Conservation (phyloP, 2,113 vertebrate species). For the Calyptommatus sinebrachiatus region DNA sequence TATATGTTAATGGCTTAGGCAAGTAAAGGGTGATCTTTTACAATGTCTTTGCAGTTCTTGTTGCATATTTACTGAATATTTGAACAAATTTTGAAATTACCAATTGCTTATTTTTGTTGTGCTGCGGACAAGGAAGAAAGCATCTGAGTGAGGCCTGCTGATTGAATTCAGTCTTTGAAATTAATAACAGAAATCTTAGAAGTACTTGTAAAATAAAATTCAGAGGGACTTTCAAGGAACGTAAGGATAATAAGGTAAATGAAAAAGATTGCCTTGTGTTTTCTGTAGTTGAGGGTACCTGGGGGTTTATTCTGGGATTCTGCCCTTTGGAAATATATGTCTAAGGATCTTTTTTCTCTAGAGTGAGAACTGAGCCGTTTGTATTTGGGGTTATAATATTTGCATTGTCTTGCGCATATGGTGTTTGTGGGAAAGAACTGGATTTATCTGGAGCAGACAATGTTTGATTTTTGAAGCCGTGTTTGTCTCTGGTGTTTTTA, state of each 20-base stretch:
- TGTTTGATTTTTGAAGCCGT: slow-evolving; percentile 22
- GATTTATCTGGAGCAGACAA: slow-evolving; percentile 11
- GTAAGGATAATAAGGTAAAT: background rate
- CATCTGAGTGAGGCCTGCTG: no score
- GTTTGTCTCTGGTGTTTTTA: slow-evolving; percentile 11
- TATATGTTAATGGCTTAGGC: no score
- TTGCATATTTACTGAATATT: no score
- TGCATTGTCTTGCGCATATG: slow-evolving; percentile 25
- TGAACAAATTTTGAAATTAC: no score
- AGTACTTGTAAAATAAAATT: no score
- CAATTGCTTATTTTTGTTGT: no score
- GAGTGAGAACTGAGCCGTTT: background rate
- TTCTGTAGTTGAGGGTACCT: background rate
- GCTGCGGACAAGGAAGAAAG: no score
- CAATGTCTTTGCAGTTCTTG: no score
- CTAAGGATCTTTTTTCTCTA: slow-evolving; percentile 8
- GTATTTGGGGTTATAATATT: background rate
- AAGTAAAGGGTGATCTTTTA: no score
- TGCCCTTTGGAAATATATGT: background rate
- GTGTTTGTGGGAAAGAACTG: slow-evolving; percentile 18
- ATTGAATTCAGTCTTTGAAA: no score
- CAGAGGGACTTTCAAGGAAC: no score
- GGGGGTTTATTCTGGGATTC: background rate
- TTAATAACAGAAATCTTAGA: no score
- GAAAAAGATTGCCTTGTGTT: background rate